Evolutionary conservation across 2,113 vertebrate genomes (phyloP), one percentile per base, ranked within the genome.

Genomic region (Terrapene triunguis): DNA sequence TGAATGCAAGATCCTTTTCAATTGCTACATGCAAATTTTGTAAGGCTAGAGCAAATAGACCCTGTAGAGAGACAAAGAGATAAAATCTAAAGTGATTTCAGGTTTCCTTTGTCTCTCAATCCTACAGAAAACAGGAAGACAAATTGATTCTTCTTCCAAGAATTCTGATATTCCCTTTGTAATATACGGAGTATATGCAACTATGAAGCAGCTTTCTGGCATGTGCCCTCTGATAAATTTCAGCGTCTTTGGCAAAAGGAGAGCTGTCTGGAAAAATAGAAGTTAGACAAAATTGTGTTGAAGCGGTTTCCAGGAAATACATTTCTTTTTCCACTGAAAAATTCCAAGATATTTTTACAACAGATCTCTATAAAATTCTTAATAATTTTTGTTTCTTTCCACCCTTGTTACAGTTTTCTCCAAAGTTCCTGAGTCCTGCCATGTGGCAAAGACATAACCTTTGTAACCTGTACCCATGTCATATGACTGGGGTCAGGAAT

Each of bases 321-420:
- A 48, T 93, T 94, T 96, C 95, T 51, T 96, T 97, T 94, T 91
- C 91, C 95, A 96, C 44, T 85, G 59, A 81, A 87, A 76, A 79
- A 87, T 89, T 95, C 94, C 93, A 96, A 95, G 96, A 88, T 97
- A 96, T 97, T 97, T 97, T 97, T 95, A 97, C 93, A 94, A 92
- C 95, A 97, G 95, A 95, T 92, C 94, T 89, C 89, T 89, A 93
- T 94, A 96, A 87, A 96, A 94, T 93, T 95, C 81, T 93, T 96
- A 96, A 96, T 96, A 90, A 5, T 95, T 92, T 96, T 47, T 27
- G 12, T 78, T 27, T 78, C 13, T 78, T 78, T 78, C 24, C 42
- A 27, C 13, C 42, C 11, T 25, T 12, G 5, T 76, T 92, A 91
- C 94, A 97, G 95, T 96, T 97, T 94, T 91, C 89, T 94, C 47